phyloP scores from a whole-genome alignment of 2,797 vertebrate genomes.

The Sparus aurata region DNA sequence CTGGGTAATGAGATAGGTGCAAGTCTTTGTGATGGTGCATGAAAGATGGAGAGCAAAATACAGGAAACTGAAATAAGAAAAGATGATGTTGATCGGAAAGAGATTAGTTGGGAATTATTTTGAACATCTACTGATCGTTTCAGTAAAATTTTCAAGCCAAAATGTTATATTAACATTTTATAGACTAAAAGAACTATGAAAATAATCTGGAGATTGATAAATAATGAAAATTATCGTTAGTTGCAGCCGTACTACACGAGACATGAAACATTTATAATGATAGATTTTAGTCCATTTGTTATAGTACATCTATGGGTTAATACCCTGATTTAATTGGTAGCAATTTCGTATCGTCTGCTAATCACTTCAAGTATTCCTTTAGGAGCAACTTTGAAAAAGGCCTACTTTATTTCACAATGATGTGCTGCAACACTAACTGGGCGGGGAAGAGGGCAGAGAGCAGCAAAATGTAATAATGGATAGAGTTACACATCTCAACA shows the following conservation, averaged over 20 bases:
- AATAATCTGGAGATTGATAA: too few species aligned
- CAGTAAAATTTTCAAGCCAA: too few species aligned
- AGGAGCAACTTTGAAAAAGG: not conserved
- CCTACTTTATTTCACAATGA: not conserved
- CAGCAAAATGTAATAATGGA: not conserved
- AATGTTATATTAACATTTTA: too few species aligned
- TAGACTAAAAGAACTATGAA: too few species aligned
- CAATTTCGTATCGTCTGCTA: not conserved
- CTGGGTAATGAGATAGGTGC: slow-evolving; percentile 29
- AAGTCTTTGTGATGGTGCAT: not conserved
- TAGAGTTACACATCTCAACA: not conserved
- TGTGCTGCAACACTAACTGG: not conserved
- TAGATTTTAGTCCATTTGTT: slow-evolving; percentile 1
- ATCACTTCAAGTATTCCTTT: slow-evolving; percentile 10
- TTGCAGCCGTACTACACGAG: not conserved
- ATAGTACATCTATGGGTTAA: not conserved
- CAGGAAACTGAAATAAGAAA: slow-evolving; percentile 1
- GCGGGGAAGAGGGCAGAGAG: not conserved
- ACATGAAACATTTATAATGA: not conserved
- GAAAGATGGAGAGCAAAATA: not conserved
- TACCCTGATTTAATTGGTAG: not conserved
- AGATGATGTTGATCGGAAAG: not conserved
- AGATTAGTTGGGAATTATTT: too few species aligned
- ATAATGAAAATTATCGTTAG: too few species aligned
- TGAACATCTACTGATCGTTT: too few species aligned